Base-by-base conservation (phyloP, 2,113 vertebrate genomes). In the Clinocottus analis region DNA sequence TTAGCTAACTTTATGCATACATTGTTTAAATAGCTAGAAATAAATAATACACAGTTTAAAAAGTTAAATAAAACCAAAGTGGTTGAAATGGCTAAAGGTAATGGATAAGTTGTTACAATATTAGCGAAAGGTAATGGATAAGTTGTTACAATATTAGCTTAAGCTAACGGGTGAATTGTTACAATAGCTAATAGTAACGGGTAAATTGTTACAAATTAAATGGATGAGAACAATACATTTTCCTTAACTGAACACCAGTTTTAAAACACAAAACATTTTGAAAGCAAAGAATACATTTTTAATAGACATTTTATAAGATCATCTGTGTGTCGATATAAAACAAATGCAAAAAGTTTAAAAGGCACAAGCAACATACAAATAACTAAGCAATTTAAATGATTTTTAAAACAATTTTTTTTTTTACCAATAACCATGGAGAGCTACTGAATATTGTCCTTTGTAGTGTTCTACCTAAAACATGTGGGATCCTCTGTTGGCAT, bases 191-290 rank as follows among this genome's bases (percentile, higher is more conserved):
- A n/a, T n/a, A n/a, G n/a, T n/a, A n/a, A n/a, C n/a, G n/a, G n/a
- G n/a, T n/a, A n/a, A 39, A 39, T 39, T 39, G 39, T 39, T 39
- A 45, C 39, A 39, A 96, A 95, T 94, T 93, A 96, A 56, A 60
- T 33, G 19, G 95, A 96, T 96, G 95, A 94, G 92, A 96, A n/a
- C n/a, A 96, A 95, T 95, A 96, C 94, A 96, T 94, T 95, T 96
- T 93, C 92, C 91, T 95, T 90, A 95, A 94, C 94, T 94, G 94
- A 97, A 96, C 95, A 96, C 95, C 95, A 96, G 94, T 94, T 94
- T 91, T 94, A 95, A 95, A 60, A 81, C 51, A 4, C 59, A 86
- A 39, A 81, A 81, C 55, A 61, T 75, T 41, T 47, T 62, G 60
- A 85, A 74, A 77, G 80, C 69, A 66, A 72, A 74, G 41, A 53